These are phyloP conservation scores for Xanthorhoe spadicearia DNA, from an alignment of 2,888 invertebrate genomes.

Conservation along the genomic window DNA sequence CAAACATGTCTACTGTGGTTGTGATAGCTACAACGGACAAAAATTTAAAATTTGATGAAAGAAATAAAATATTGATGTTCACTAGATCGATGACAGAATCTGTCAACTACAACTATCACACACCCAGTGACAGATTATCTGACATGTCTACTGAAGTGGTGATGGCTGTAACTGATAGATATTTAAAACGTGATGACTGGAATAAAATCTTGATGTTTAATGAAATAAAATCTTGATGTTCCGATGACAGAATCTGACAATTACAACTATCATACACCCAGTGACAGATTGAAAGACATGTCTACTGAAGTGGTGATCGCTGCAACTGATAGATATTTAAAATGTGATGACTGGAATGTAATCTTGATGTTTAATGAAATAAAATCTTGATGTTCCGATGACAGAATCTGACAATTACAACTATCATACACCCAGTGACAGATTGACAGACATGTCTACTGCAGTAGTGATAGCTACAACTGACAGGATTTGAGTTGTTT, in stretches of 20 bases:
- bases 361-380: conserved; percentile 9
- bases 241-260: conserved; percentile 3
- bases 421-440: conserved; percentile 45
- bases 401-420: conserved; percentile 11
- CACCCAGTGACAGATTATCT: conserved; percentile 41
- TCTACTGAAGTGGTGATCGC: conserved; percentile 34
- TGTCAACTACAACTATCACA: conserved; percentile 6
- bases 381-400: not conserved
- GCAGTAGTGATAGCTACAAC: conserved; percentile 23
- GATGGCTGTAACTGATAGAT: not conserved
- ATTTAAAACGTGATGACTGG: not conserved
- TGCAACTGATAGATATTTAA: conserved; percentile 11
- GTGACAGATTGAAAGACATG: conserved; percentile 24
- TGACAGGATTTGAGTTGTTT: not conserved
- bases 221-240: too few relatives aligned
- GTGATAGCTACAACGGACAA: not conserved
- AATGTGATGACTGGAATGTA: too few relatives aligned
- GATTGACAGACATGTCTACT: conserved; percentile 28
- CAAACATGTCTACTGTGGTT: conserved; percentile 31
- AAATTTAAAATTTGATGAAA: not conserved
- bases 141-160: conserved; percentile 31
- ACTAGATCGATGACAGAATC: too few relatives aligned
- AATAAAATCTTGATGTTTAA: not conserved
- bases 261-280: conserved; percentile 10
- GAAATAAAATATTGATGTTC: not conserved